Evolutionary conservation across 2,888 invertebrate species (phyloP).

Genomic region (Beris morrisii): DNA sequence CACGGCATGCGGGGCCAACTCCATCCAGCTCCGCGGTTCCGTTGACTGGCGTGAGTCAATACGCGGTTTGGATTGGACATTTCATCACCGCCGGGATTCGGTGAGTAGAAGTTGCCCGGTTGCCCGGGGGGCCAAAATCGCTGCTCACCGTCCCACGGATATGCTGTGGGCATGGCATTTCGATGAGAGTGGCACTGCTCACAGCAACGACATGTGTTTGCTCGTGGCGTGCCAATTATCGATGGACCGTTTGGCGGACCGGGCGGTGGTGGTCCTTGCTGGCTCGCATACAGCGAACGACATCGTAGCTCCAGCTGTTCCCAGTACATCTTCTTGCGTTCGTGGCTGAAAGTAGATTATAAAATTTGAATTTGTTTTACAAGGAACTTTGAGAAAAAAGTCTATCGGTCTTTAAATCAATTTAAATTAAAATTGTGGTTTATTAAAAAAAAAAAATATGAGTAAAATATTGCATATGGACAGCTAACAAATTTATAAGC

Average conservation of each 20-base stretch:
- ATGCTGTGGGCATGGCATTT: constrained; percentile 61
- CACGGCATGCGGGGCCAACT: constrained; percentile 75
- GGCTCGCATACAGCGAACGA: constrained; percentile 69
- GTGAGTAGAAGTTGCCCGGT: constrained; percentile 81
- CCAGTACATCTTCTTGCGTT: constrained; percentile 94
- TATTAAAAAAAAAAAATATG: too few species aligned
- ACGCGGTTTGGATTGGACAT: constrained; percentile 42
- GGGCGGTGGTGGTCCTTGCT: constrained; percentile 51
- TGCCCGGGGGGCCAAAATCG: constrained; percentile 63
- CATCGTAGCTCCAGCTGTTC: constrained; percentile 85
- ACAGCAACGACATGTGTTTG: constrained; percentile 66
- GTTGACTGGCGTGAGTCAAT: constrained; percentile 46
- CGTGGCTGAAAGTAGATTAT: constrained; percentile 65
- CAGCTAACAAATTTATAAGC: too few species aligned
- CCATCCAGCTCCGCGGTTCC: constrained; percentile 57
- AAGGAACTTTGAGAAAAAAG: too few species aligned
- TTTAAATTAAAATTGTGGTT: too few species aligned
- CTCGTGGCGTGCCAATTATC: constrained; percentile 53
- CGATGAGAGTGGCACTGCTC: constrained; percentile 66
- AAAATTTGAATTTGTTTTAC: not conserved
- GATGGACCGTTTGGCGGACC: constrained; percentile 50
- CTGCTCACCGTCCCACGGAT: constrained; percentile 61
- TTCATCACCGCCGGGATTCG: constrained; percentile 71
- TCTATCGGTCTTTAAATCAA: too few species aligned
- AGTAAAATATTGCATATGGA: too few species aligned